phyloP scores from a whole-genome alignment of 2,797 vertebrate species.

The Enteromius anoplus region DNA sequence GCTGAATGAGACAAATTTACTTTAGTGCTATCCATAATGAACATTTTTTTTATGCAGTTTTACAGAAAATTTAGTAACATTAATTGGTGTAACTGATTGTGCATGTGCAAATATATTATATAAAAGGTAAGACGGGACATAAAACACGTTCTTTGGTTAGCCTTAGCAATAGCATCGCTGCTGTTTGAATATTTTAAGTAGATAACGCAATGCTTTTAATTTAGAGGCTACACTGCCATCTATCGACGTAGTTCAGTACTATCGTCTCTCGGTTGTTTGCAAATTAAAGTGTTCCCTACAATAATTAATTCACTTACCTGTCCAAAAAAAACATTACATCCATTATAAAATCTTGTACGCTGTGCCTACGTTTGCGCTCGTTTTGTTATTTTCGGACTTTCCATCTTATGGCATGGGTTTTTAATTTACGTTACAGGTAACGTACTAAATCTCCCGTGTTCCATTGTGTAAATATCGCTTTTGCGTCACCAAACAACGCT shows the following conservation, averaged over 20 bases:
- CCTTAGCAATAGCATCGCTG: background rate
- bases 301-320: background rate
- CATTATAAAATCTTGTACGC: background rate
- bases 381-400: background rate
- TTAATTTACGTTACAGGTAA: background rate
- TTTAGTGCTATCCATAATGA: background rate
- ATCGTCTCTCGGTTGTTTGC: background rate
- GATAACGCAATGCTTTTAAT: background rate
- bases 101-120: background rate
- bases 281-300: background rate
- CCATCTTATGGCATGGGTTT: background rate
- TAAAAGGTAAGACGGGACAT: background rate
- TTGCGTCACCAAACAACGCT: background rate
- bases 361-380: too few relatives aligned
- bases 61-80: background rate
- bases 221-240: conserved; percentile 3
- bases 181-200: background rate
- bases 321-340: background rate
- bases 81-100: background rate
- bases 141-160: background rate
- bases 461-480: conserved; percentile 2
- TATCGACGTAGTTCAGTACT: background rate
- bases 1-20: too few relatives aligned
- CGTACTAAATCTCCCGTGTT: background rate
- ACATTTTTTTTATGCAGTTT: background rate